A percentile compares a stretch with the other conserved stretches of the same genome.
Conservation (phyloP, 2,888 invertebrate species). For the Lasioglossum figueresi region DNA sequence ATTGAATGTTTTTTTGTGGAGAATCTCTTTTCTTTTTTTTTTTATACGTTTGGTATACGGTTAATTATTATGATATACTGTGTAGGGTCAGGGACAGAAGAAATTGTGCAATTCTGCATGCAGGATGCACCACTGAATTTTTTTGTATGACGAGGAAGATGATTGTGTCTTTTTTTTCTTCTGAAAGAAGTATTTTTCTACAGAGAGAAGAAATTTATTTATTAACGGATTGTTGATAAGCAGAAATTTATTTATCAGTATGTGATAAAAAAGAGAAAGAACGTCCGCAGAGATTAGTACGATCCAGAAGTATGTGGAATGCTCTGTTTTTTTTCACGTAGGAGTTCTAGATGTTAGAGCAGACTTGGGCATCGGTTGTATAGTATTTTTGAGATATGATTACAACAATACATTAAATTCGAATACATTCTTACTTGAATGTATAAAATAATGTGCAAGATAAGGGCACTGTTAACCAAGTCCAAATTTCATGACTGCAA, state of each 20-base stretch:
- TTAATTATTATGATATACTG: not conserved
- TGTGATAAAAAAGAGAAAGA: not conserved
- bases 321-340: conserved; percentile 4
- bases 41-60: not conserved
- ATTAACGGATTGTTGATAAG: conserved; percentile 15
- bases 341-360: not conserved
- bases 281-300: not conserved
- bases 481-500: too few relatives aligned
- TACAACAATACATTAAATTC: not conserved
- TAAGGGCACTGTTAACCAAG: too few relatives aligned
- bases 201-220: conserved; percentile 6
- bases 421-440: not conserved
- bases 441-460: too few relatives aligned
- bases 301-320: not conserved
- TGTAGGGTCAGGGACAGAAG: not conserved
- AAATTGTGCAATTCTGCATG: not conserved
- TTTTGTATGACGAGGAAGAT: not conserved
- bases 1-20: conserved; percentile 32
- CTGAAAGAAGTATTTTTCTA: not conserved
- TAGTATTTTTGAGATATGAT: not conserved
- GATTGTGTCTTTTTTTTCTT: not conserved
- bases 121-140: not conserved
- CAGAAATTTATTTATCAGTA: conserved; percentile 7
- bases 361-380: not conserved
- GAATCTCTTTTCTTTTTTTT: conserved; percentile 7